A percentile compares a stretch with the other conserved stretches of the same genome.
Conservation (phyloP, 2,888 invertebrate genomes). For the Aphodius granarius region DNA sequence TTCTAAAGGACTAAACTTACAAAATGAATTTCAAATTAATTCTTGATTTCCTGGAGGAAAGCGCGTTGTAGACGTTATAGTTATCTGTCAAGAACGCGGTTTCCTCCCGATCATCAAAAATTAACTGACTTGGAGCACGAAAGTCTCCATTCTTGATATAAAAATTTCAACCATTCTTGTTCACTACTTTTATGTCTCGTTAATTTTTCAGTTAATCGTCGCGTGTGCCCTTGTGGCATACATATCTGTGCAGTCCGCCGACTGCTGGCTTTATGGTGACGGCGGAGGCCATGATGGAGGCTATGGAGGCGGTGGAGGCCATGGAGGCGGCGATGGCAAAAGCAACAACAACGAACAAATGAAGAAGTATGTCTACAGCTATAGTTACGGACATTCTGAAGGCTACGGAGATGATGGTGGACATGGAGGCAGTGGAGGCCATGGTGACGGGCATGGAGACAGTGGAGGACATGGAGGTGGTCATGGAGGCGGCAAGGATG, state of each 20-base stretch:
- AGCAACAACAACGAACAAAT: background rate
- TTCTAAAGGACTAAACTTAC: no score
- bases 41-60: no score
- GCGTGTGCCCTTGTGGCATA: slow-evolving; percentile 12
- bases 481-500: slow-evolving; percentile 7
- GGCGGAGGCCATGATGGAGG: slow-evolving; percentile 7
- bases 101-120: no score
- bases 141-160: no score
- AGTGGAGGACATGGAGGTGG: slow-evolving; percentile 8
- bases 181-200: no score
- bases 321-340: background rate
- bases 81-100: no score
- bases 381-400: slow-evolving; percentile 8
- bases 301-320: background rate
- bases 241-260: background rate
- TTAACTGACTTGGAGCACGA: no score
- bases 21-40: no score
- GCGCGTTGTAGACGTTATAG: no score
- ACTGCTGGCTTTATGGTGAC: slow-evolving; percentile 7
- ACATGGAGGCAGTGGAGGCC: background rate
- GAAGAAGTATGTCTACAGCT: background rate
- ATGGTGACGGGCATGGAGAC: slow-evolving; percentile 17
- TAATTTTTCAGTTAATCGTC: background rate
- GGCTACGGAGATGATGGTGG: slow-evolving; percentile 10
- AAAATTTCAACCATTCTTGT: no score